A percentile compares a stretch with the other conserved stretches of the same genome.
Evolutionary conservation across 2,113 vertebrate genomes (phyloP).

Genomic region (Proteles cristata): DNA sequence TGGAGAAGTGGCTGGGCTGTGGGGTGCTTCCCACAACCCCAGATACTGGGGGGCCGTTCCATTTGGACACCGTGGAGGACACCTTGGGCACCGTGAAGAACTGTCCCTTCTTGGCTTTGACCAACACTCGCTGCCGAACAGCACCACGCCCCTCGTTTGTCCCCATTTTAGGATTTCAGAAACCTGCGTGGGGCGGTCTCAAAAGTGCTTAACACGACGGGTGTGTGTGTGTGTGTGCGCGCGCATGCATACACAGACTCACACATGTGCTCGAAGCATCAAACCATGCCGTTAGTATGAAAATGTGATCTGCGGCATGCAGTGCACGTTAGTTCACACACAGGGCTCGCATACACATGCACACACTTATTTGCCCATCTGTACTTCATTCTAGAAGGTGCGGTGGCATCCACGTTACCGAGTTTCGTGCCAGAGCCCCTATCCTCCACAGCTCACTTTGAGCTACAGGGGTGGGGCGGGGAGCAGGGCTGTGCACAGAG

Average conservation of each 20-base stretch:
- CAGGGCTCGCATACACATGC: fast-evolving
- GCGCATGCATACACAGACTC: neutral
- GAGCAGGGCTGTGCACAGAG: neutral
- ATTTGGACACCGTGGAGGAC: conserved; percentile 12
- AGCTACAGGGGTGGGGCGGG: neutral
- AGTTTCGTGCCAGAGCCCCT: neutral
- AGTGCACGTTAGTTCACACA: neutral
- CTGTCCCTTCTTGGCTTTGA: conserved; percentile 33
- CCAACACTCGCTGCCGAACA: neutral
- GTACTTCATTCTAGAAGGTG: conserved; percentile 29
- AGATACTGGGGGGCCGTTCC: neutral
- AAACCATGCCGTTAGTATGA: neutral
- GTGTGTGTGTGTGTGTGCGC: fast-evolving
- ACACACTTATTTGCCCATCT: neutral
- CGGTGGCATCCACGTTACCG: neutral
- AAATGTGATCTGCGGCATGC: neutral
- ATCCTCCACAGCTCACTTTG: neutral
- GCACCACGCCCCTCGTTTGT: conserved; percentile 25
- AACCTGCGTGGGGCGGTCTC: neutral
- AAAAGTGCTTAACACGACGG: neutral
- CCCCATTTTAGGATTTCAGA: neutral
- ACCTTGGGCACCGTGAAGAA: neutral
- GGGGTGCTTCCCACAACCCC: conserved; percentile 63
- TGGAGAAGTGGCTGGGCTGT: neutral
- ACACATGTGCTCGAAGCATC: neutral